Evolutionary conservation across 2,888 invertebrate genomes (phyloP).

Genomic region (Acleris cristana): DNA sequence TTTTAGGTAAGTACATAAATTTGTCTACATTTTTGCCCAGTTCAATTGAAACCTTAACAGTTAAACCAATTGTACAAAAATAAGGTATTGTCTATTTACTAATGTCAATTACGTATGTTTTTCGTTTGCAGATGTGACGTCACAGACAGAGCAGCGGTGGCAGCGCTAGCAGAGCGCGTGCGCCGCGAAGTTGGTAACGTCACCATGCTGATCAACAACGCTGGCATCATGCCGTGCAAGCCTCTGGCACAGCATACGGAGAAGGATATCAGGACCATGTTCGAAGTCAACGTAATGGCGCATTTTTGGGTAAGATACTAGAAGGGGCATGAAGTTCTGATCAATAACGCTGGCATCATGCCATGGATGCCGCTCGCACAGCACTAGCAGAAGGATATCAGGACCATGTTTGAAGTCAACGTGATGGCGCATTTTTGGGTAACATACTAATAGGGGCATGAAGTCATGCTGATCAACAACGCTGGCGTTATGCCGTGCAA

Average conservation of each 20-base stretch:
- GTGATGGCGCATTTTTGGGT: conserved; percentile 93
- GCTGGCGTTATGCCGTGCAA: conserved; percentile 94
- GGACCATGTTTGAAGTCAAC: conserved; percentile 88
- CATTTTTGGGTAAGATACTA: conserved; percentile 89
- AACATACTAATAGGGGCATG: conserved; percentile 46
- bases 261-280: conserved; percentile 87
- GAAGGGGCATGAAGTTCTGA: conserved; percentile 87
- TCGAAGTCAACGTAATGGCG: conserved; percentile 90
- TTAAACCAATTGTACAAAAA: too few species aligned
- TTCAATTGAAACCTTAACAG: too few species aligned
- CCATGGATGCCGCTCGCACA: conserved; percentile 88
- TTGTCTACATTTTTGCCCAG: too few species aligned
- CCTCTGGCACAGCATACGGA: conserved; percentile 86
- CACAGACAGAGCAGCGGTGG: conserved; percentile 86
- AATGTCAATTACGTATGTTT: too few species aligned
- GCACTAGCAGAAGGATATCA: conserved; percentile 87
- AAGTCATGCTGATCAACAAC: conserved; percentile 89
- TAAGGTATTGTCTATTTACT: too few species aligned
- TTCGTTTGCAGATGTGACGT: conserved; percentile 87
- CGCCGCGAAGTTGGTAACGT: conserved; percentile 89
- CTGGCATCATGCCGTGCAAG: conserved; percentile 93
- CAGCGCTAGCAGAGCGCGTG: conserved; percentile 85
- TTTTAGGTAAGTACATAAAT: too few species aligned
- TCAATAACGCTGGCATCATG: conserved; percentile 95
- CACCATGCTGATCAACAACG: conserved; percentile 92